Percentiles rank a stretch among this genome's conserved stretches.
phyloP scores from a whole-genome alignment of 2,888 invertebrate genomes.

The Drosophila stalkeri region DNA sequence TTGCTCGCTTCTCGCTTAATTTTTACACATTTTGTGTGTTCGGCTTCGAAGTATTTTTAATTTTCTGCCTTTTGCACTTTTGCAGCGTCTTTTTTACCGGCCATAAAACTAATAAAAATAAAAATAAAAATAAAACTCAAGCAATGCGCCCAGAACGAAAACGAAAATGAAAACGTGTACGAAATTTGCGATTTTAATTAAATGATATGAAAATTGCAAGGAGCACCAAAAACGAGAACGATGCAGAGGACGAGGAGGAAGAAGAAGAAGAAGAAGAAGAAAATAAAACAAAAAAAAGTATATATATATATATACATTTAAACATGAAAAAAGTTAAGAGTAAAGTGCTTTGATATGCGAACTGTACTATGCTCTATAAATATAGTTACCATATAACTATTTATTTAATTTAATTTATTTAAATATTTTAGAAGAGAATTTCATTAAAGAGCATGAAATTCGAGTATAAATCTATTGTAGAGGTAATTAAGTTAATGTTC shows the following conservation, averaged over 20 bases:
- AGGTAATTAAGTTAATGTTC: too few species aligned
- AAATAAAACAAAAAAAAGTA: conserved; percentile 30
- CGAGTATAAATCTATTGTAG: neutral
- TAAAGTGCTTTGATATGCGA: neutral
- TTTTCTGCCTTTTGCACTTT: conserved; percentile 79
- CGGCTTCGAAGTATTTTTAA: conserved; percentile 75
- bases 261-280: conserved; percentile 36
- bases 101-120: conserved; percentile 39
- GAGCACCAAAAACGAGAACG: conserved; percentile 38
- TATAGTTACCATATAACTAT: neutral
- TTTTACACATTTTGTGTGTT: conserved; percentile 46
- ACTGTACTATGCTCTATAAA: neutral
- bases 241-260: conserved; percentile 7
- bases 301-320: neutral
- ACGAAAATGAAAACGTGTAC: conserved; percentile 80
- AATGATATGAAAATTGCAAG: conserved; percentile 80
- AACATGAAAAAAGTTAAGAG: neutral
- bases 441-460: neutral
- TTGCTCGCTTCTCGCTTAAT: conserved; percentile 5
- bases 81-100: conserved; percentile 59
- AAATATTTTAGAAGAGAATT: neutral
- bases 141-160: conserved; percentile 55
- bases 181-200: conserved; percentile 81
- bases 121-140: conserved; percentile 68
- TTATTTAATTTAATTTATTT: neutral